phyloP scores from a whole-genome alignment of 30 jellyfish, hydroid and myxozoan species.

The Euphysa ruthae region DNA sequence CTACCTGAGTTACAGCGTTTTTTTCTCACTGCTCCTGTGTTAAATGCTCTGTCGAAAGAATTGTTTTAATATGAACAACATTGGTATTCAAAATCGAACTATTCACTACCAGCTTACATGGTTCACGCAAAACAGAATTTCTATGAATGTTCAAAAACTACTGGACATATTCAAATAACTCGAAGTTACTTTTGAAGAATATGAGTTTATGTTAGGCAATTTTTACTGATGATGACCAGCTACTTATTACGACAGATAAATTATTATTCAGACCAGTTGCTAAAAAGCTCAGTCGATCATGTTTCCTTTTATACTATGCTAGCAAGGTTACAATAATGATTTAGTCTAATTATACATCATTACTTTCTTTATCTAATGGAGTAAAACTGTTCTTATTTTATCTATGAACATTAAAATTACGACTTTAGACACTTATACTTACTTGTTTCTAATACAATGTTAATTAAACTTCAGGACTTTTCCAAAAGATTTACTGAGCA shows the following conservation, averaged over 20 bases:
- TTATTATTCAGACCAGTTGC: no score
- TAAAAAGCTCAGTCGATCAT: no score
- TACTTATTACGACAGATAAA: no score
- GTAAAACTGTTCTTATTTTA: neutral
- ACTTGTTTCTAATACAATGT: no score
- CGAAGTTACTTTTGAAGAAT: neutral
- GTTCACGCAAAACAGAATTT: neutral
- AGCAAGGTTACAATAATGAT: no score
- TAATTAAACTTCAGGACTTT: no score
- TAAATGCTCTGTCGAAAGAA: slow-evolving; percentile 9
- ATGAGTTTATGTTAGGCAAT: neutral
- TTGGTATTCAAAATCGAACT: neutral
- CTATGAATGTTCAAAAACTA: neutral
- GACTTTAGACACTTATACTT: neutral
- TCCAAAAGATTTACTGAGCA: no score
- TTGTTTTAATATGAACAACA: neutral
- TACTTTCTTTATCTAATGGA: neutral
- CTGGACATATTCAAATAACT: neutral
- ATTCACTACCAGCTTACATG: slow-evolving; percentile 6
- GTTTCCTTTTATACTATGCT: no score
- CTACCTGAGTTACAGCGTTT: slow-evolving; percentile 16
- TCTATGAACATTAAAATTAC: neutral
- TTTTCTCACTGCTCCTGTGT: slow-evolving; percentile 17
- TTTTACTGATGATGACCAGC: no score
- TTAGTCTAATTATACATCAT: no score